Evolutionary conservation across 1,140 invertebrate species (phyloP), one percentile per base, ranked within the genome.

Genomic region (Dinoponera quadriceps): DNA sequence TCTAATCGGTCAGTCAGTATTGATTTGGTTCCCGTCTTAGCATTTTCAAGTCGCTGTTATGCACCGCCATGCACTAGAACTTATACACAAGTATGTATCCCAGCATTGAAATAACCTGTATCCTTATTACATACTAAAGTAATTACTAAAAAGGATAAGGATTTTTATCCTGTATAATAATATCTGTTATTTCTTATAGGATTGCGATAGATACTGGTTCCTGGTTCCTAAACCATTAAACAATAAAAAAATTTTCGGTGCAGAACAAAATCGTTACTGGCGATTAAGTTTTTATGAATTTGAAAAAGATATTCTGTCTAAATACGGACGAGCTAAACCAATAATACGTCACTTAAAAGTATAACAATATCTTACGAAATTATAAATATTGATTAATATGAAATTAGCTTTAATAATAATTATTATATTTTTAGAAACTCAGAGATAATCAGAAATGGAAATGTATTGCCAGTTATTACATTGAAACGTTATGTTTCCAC

Each of bases 21-120:
- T 1, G 95, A 95, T 82, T 82, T 95, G 51, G 95, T 94, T 44
- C 94, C 95, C 0, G 93, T 93, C 13, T 91, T 95, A 51, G 88
- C 90, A 81, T 95, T 95, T 73, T 85, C 85, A n/a, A 78, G 22
- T 82, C 7, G 0, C 16, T 48, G 1, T 14, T 13, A 16, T 27
- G 44, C 29, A 55, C 18, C 62, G 9, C 57, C 0, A 48, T 81
- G 16, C 22, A 71, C 33, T 0, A 25, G 1, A 69, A 5, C 87
- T 92, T 3, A 87, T 82, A 11, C 51, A 80, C 13, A 0, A 60
- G 11, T 55, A 4, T 29, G 48, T 44, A 66, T 38, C 38, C 55
- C 13, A 49, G 51, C 13, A 54, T 66, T 22, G 38, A 54, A 20
- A 59, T 29, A 54, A 59, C 14, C 49, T 72, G 44, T 48, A 20